Evolutionary conservation across 2,113 vertebrate species (phyloP).

Genomic region (Tragelaphus imberbis): DNA sequence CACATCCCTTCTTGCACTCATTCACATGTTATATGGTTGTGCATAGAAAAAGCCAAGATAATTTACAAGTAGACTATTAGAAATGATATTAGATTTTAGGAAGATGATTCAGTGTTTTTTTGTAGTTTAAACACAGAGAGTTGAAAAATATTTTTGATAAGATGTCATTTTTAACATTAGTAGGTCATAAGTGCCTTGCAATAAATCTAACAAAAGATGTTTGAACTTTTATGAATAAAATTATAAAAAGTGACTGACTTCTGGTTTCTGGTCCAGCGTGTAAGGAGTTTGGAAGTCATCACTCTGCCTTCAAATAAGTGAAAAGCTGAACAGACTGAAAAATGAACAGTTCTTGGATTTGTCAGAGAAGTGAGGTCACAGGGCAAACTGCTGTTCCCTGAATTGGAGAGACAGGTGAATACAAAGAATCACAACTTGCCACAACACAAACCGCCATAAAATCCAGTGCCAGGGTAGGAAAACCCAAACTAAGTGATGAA

Average conservation of each 20-base stretch:
- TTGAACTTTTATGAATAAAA: not conserved
- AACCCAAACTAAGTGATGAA: not conserved
- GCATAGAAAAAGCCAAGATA: not conserved
- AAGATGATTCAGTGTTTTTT: not conserved
- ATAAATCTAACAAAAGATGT: not conserved
- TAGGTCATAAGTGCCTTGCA: not conserved
- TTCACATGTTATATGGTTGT: not conserved
- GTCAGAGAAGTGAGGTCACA: not conserved
- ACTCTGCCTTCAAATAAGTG: not conserved
- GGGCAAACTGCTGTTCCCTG: not conserved
- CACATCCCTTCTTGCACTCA: not conserved
- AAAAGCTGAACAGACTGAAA: not conserved
- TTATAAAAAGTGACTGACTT: not conserved
- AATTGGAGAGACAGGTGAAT: not conserved
- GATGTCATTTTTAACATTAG: not conserved
- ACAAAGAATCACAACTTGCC: not conserved
- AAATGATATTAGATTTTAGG: not conserved
- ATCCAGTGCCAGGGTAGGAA: not conserved
- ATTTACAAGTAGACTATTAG: not conserved
- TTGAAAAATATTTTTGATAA: constrained; percentile 21
- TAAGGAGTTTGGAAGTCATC: not conserved
- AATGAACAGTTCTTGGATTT: not conserved
- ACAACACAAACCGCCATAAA: not conserved
- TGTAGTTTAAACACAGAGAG: not conserved
- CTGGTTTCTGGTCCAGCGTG: not conserved